Evolutionary conservation across 2,888 invertebrate species (phyloP), one percentile per base, ranked within the genome.

Genomic region (Metellina segmentata): DNA sequence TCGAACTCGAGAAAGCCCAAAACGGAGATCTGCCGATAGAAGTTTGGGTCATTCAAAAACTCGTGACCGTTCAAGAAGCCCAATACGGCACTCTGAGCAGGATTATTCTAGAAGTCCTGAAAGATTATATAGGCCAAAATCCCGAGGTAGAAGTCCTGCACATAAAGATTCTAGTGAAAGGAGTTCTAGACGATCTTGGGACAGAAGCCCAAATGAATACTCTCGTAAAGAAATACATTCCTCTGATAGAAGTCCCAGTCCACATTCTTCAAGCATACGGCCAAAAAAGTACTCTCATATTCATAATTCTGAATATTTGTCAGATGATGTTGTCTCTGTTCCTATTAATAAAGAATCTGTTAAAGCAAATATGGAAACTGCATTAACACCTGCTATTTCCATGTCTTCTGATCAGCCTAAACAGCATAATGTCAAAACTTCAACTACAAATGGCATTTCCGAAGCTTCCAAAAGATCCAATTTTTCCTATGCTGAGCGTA

Each of bases 141-240:
- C 83, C 7, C 48, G 72, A n/a, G 48, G 49, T n/a, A 83, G 83
- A 49, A 83, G 71, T 20, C 83, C 69, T 16, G 13, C 9, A 20
- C 52, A n/a, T 78, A 6, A 19, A 8, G 51, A 49, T 81, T 19
- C 81, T 6, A 34, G 49, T 16, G 11, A 70, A 49, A 34, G 13
- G 48, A 16, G 51, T 74, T 81, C 7, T 71, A 20, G 48, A 34
- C 19, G 13, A 72, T 53, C 16, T 74, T 9, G 13, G 16, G 49
- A 48, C 53, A 13, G 34, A 90, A 93, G 86, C 83, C 82, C 78
- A 75, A 69, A 51, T 70, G 13, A 75, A 34, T n/a, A 48, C 48
- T 70, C 71, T 75, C 52, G 61, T 16, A 75, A 49, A 53, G 74
- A 81, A 49, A 72, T 51, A 13, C 20, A 71, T n/a, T 16, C 53